phyloP scores from a whole-genome alignment of 2,797 vertebrate genomes.

The Anabas testudineus region DNA sequence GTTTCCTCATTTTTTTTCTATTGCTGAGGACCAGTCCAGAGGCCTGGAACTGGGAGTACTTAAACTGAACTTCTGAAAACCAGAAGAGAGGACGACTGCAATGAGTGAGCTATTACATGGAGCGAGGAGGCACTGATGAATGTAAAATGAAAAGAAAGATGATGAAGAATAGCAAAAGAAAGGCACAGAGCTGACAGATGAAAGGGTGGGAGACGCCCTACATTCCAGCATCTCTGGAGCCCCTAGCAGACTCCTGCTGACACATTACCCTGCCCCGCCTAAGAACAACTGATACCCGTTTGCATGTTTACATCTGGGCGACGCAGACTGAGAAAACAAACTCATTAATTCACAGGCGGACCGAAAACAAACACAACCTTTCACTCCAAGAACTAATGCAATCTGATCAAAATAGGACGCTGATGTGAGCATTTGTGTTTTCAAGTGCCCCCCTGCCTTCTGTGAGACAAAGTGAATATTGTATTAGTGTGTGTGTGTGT shows the following conservation, averaged over 20 bases:
- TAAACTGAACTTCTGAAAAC: slow-evolving; percentile 42
- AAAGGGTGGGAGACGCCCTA: slow-evolving; percentile 57
- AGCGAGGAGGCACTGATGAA: slow-evolving; percentile 40
- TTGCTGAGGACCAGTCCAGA: slow-evolving; percentile 35
- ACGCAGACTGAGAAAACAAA: slow-evolving; percentile 68
- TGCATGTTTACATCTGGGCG: slow-evolving; percentile 42
- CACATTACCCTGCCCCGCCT: slow-evolving; percentile 57
- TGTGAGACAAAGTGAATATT: slow-evolving; percentile 65
- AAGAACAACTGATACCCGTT: slow-evolving; percentile 56
- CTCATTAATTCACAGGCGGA: slow-evolving; percentile 71
- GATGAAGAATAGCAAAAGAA: slow-evolving; percentile 43
- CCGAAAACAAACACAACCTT: slow-evolving; percentile 71
- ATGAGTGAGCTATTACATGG: slow-evolving; percentile 21
- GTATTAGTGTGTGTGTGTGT: slow-evolving; percentile 33
- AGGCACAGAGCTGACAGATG: slow-evolving; percentile 46
- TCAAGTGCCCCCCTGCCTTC: slow-evolving; percentile 45
- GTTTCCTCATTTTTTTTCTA: slow-evolving; percentile 44
- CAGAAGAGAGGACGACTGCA: slow-evolving; percentile 13
- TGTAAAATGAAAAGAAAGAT: slow-evolving; percentile 35
- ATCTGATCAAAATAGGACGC: slow-evolving; percentile 58
- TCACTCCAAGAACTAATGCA: slow-evolving; percentile 53
- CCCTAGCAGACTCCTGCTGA: slow-evolving; percentile 55
- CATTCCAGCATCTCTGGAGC: slow-evolving; percentile 49
- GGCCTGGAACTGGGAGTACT: slow-evolving; percentile 64
- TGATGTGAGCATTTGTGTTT: slow-evolving; percentile 50